These are phyloP conservation scores for Acromyrmex heyeri DNA, from an alignment of 1,140 invertebrate genomes.

Conservation along the genomic window DNA sequence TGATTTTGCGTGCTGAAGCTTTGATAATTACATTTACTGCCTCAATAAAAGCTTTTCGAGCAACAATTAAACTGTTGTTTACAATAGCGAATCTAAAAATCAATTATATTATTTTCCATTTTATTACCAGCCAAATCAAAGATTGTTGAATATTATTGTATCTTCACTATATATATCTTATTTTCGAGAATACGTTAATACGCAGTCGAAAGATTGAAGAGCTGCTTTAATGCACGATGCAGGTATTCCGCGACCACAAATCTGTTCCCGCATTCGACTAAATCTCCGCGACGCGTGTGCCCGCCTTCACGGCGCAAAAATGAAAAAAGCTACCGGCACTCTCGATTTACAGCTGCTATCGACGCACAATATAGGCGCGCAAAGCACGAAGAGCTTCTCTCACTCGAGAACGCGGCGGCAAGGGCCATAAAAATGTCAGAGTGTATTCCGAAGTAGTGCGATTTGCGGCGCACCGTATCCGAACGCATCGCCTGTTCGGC, in stretches of 20 bases:
- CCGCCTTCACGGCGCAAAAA: constrained; percentile 37
- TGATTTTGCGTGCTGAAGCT: constrained; percentile 13
- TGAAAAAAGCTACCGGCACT: constrained; percentile 35
- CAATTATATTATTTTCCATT: neutral
- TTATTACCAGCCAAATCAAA: neutral
- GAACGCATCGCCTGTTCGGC: constrained; percentile 36
- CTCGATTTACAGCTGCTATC: constrained; percentile 68
- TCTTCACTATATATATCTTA: neutral
- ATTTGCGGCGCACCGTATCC: constrained; percentile 74
- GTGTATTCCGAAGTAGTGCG: constrained; percentile 68
- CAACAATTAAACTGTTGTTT: neutral
- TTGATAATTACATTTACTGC: neutral
- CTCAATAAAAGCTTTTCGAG: neutral
- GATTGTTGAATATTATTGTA: neutral
- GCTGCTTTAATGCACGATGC: neutral
- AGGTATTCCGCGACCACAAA: constrained; percentile 47
- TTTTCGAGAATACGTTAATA: neutral
- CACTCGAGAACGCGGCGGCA: constrained; percentile 42
- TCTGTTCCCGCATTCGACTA: constrained; percentile 43
- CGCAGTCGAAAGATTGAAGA: constrained; percentile 1
- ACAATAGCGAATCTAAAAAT: neutral
- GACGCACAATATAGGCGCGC: constrained; percentile 53
- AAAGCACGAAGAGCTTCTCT: constrained; percentile 59
- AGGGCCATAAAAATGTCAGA: constrained; percentile 73
- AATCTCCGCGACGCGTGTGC: constrained; percentile 43